phyloP scores from a whole-genome alignment of 2,797 vertebrate genomes.

The Anniella stebbinsi region DNA sequence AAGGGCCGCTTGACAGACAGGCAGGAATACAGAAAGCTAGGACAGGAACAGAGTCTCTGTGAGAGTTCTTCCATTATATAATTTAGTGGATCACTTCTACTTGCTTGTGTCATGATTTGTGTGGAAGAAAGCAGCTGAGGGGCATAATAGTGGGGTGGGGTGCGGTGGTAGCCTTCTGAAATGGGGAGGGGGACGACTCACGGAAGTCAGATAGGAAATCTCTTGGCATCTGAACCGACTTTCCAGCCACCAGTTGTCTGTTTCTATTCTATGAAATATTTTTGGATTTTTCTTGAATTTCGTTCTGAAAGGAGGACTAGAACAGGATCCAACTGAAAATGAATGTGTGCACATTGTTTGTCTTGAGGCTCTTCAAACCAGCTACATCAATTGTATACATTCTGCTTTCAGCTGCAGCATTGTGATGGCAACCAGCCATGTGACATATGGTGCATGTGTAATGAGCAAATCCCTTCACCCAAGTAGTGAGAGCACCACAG shows the following conservation, averaged over 20 bases:
- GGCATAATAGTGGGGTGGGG: not conserved
- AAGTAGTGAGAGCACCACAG: not conserved
- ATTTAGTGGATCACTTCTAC: not conserved
- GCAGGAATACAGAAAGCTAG: not conserved
- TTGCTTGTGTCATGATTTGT: not conserved
- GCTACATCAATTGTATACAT: not conserved
- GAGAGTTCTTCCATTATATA: not conserved
- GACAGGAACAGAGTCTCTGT: not conserved
- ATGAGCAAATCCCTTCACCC: not conserved
- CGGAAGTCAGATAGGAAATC: not conserved
- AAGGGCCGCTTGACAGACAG: not conserved
- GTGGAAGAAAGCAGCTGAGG: not conserved
- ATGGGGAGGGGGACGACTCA: not conserved
- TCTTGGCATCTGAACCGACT: too few species aligned
- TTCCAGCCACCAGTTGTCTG: too few species aligned
- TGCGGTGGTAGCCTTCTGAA: not conserved
- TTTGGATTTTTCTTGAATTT: not conserved
- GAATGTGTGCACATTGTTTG: not conserved
- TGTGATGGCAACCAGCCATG: constrained; percentile 10
- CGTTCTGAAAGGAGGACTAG: too few species aligned
- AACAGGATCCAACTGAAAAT: not conserved
- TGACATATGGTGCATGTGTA: accelerated
- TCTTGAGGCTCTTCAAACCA: not conserved
- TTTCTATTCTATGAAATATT: not conserved
- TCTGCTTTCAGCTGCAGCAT: not conserved